These are phyloP conservation scores for Sthenelais limicola DNA, from an alignment of 2,888 invertebrate genomes.

Conservation along the genomic window DNA sequence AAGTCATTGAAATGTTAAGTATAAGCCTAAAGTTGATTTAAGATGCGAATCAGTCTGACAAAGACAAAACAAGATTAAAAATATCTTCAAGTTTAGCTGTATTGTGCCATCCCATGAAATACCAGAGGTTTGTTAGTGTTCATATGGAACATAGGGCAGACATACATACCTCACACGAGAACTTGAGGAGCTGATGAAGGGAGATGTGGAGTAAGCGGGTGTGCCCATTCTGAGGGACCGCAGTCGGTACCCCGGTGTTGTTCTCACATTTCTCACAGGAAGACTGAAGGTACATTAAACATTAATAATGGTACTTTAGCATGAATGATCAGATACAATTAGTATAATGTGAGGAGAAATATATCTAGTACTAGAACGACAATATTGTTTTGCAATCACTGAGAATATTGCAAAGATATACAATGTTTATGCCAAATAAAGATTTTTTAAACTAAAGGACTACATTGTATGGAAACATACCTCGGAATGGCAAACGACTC, in stretches of 20 bases:
- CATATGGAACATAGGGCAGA: not conserved
- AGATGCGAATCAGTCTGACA: not conserved
- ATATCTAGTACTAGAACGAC: no score
- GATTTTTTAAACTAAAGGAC: no score
- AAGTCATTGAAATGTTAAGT: no score
- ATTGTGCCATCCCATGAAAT: not conserved
- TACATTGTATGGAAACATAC: constrained; percentile 1
- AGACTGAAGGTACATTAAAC: constrained; percentile 37
- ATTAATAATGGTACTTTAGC: no score
- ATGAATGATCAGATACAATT: no score
- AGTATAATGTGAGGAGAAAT: no score
- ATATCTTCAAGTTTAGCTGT: not conserved
- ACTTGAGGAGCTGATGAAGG: constrained; percentile 4
- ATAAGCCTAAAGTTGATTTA: no score
- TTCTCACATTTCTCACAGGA: constrained; percentile 17
- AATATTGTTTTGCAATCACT: no score
- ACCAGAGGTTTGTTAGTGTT: not conserved
- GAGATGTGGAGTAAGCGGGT: constrained; percentile 11
- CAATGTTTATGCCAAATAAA: no score
- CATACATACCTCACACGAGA: not conserved
- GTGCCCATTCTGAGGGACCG: constrained; percentile 14
- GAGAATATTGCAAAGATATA: no score
- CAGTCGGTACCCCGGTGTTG: constrained; percentile 30
- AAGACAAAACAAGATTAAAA: not conserved
- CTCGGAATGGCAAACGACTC: constrained; percentile 41